Conservation (phyloP, 1,140 invertebrate genomes). For the Daktulosphaira vitifoliae region DNA sequence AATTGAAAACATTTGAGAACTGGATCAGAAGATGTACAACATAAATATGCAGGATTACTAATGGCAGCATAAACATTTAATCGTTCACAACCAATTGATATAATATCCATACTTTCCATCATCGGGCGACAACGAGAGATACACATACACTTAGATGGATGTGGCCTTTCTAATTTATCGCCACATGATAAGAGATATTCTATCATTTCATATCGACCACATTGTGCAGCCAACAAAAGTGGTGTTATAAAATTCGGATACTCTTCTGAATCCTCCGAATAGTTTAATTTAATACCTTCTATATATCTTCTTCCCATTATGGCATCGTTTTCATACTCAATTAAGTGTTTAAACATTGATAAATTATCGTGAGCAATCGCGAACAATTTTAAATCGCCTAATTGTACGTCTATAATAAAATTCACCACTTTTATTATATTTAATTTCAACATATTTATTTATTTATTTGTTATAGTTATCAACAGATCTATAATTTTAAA, state of each 20-base stretch:
- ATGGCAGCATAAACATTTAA: conserved; percentile 53
- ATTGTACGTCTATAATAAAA: conserved; percentile 47
- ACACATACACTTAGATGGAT: conserved; percentile 54
- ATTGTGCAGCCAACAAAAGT: conserved; percentile 59
- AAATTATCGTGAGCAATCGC: conserved; percentile 48
- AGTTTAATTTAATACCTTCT: neutral
- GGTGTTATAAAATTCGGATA: conserved; percentile 64
- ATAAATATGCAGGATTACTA: conserved; percentile 57
- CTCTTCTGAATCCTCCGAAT: conserved; percentile 40
- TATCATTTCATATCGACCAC: conserved; percentile 61
- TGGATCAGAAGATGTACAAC: conserved; percentile 55
- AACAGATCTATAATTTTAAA: too few species aligned
- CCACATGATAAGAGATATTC: conserved; percentile 53
- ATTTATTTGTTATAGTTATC: too few species aligned
- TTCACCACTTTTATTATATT: too few species aligned
- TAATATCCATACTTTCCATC: conserved; percentile 40
- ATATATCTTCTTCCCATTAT: neutral
- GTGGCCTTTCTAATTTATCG: conserved; percentile 50
- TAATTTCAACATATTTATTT: too few species aligned
- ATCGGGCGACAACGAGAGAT: conserved; percentile 46
- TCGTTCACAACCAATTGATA: conserved; percentile 46
- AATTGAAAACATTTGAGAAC: conserved; percentile 56
- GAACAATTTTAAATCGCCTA: conserved; percentile 49
- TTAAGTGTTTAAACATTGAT: conserved; percentile 45
- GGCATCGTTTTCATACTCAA: conserved; percentile 44